These are phyloP conservation scores for Neoscelio sp. DNA, from an alignment of 2,888 invertebrate genomes.

Conservation along the genomic window DNA sequence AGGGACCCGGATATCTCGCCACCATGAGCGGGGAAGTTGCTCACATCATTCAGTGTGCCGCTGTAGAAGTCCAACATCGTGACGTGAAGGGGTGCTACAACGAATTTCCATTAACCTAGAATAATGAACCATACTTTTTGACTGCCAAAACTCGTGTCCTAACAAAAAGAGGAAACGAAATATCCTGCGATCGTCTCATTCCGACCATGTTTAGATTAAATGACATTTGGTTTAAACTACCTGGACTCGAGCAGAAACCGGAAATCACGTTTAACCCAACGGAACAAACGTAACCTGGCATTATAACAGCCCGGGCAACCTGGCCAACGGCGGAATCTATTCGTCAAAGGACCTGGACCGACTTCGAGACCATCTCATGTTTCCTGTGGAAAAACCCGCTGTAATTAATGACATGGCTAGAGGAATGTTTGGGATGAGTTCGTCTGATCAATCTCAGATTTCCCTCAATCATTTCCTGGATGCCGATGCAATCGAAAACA, in stretches of 20 bases:
- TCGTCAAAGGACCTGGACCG: slow-evolving; percentile 18
- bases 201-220: neutral
- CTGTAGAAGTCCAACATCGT: slow-evolving; percentile 59
- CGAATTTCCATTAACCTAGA: slow-evolving; percentile 41
- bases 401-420: neutral
- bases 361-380: slow-evolving; percentile 40
- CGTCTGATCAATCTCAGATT: neutral
- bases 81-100: slow-evolving; percentile 66
- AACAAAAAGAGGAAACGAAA: neutral
- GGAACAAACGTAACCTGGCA: neutral
- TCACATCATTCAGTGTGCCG: slow-evolving; percentile 72
- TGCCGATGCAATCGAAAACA: neutral
- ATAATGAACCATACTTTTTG: slow-evolving; percentile 58
- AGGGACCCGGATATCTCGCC: slow-evolving; percentile 71
- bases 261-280: neutral
- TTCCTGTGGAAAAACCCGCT: slow-evolving; percentile 23
- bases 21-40: slow-evolving; percentile 71
- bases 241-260: neutral
- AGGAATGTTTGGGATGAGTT: neutral
- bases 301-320: neutral
- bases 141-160: slow-evolving; percentile 69
- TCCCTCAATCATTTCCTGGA: slow-evolving; percentile 14
- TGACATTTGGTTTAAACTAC: neutral
- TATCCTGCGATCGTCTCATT: neutral
- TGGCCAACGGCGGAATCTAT: slow-evolving; percentile 58